Evolutionary conservation across 2,113 vertebrate species (phyloP).

Genomic region (Sciurus niger): DNA sequence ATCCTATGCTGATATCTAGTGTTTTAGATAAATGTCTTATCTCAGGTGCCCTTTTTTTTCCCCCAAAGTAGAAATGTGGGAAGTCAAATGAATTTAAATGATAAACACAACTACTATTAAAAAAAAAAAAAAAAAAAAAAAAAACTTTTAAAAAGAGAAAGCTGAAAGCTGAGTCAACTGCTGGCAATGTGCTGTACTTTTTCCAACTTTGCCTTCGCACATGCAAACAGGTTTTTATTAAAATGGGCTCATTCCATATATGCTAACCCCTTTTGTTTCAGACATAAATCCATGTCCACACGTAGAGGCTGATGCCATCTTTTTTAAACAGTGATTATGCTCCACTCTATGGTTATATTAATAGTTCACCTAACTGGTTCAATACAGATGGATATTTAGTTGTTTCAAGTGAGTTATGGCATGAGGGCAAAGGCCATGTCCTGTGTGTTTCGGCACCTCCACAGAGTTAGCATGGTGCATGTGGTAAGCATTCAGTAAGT

Average conservation of each 20-base stretch:
- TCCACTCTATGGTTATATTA: neutral
- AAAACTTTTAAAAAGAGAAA: neutral
- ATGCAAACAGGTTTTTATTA: constrained; percentile 43
- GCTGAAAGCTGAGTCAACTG: neutral
- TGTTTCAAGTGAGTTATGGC: neutral
- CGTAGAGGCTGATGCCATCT: neutral
- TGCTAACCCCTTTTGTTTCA: neutral
- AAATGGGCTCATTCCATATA: constrained; percentile 22
- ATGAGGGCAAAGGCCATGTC: neutral
- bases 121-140: neutral
- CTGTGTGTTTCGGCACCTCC: neutral
- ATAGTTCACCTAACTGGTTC: neutral
- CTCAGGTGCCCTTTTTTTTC: neutral
- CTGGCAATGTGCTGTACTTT: constrained; percentile 14
- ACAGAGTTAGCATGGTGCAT: neutral
- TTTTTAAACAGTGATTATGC: constrained; percentile 8
- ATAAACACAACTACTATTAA: neutral
- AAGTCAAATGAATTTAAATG: constrained; percentile 34
- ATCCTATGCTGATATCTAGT: neutral
- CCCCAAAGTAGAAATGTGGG: neutral
- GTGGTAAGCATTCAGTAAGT: neutral
- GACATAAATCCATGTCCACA: neutral
- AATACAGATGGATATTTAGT: neutral
- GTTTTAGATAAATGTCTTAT: constrained; percentile 31
- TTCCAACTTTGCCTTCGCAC: constrained; percentile 32